Base-by-base conservation (phyloP, 2,888 invertebrate genomes). In the Athalia circularis region DNA sequence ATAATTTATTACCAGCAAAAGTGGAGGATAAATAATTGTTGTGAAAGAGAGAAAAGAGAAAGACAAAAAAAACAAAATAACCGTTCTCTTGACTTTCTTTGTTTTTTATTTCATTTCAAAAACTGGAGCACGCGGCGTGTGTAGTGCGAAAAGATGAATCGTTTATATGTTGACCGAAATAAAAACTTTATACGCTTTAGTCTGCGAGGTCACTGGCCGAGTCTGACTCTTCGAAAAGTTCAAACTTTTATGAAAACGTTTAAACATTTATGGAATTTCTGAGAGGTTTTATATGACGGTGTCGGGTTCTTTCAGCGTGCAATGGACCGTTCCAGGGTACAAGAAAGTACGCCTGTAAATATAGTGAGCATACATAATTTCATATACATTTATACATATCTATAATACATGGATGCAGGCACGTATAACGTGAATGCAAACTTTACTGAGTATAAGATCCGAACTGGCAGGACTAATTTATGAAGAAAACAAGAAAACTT, bases 181-280 rank as follows among this genome's bases (percentile, higher is more conserved):
- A 9, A n/a, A 54, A 7, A 54, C 9, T n/a, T 11, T 7, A 54
- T 7, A 29, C 47, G 57, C 45, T 43, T 59, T 43, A n/a, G 3
- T 9, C 5, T 54, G 13, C 45, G 45, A 45, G 61, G 72, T 72
- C 72, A 72, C 7, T 72, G 72, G 45, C 29, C 65, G 9, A 15
- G 11, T 29, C 50, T 52, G 2, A 77, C 59, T 62, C 15, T 80
- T 65, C 54, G 81, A 83, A 83, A 84, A 82, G 82, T 83, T 81
- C 77, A 80, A 29, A 80, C 79, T 81, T 85, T 86, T 82, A 84
- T 80, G 83, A 83, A 82, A 77, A 57, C 79, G 81, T 84, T 85
- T 81, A 85, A 85, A 83, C 82, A 87, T 87, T 87, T 86, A 87
- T 87, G 84, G 86, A 87, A 87, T 87, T 87, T 85, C 82, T 85